Evolutionary conservation across 2,113 vertebrate species (phyloP), one percentile per base, ranked within the genome.

Genomic region (Spheniscus mendiculus): DNA sequence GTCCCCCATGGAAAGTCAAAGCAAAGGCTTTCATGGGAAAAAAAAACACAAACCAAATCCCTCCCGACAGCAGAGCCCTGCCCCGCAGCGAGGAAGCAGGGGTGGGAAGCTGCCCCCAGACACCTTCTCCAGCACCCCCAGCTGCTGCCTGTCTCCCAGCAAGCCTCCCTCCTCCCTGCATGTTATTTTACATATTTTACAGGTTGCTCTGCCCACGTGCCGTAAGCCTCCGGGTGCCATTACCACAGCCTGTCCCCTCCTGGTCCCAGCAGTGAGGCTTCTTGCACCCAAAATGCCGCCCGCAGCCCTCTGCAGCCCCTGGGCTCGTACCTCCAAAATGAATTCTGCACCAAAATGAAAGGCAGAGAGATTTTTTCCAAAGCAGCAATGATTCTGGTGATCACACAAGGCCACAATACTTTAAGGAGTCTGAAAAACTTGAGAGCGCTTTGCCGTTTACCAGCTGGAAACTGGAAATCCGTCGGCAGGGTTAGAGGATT

Each of bases 211-310:
- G 55, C 47, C 74, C 45, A 7, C 3, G 17, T 25, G 16, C 63
- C 17, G 0, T 40, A 23, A 8, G 15, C 20, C n/a, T 26, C 47
- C 3, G 2, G 14, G 27, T 45, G 38, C 40, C 29, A 2, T 20
- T 16, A 11, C 21, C 1, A 1, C 70, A 40, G 45, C 34, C 61
- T 22, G 19, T 15, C 53, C 6, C 4, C 44, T 74, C 59, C 69
- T 4, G 1, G 17, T 14, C 78, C 44, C 36, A 36, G 38, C 8
- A 21, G 12, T 6, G 13, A 26, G 59, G 77, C 13, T 44, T 50
- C 66, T 74, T 12, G 14, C 36, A 58, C 44, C 44, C 42, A 58
- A 66, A 81, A 50, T 29, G 42, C 25, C 1, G 1, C 53, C 61
- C 71, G 15, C 50, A 50, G 55, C 27, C 32, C 18, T 38, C 69